Evolutionary conservation across 2,888 invertebrate species (phyloP).

Genomic region (Metacarcinus magister): DNA sequence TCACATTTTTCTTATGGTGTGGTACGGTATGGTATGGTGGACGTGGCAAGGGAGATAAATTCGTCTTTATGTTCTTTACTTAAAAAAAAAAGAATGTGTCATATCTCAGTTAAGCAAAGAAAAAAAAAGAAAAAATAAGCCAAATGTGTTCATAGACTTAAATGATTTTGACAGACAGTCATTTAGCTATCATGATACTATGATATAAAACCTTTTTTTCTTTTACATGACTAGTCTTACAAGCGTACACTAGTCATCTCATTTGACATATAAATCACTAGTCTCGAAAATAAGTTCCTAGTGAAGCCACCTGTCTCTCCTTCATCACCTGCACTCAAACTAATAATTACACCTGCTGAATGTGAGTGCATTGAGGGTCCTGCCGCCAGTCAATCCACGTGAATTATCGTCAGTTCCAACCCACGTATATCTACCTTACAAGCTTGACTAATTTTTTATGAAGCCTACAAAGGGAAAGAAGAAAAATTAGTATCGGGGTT

Average conservation of each 20-base stretch:
- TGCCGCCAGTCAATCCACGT: background rate
- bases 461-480: background rate
- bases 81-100: background rate
- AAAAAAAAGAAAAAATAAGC: background rate
- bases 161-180: background rate
- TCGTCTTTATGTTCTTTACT: background rate
- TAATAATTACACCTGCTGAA: background rate
- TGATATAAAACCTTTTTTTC: background rate
- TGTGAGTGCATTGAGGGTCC: background rate
- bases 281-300: background rate
- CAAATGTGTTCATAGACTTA: background rate
- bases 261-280: background rate
- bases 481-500: background rate
- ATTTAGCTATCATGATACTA: background rate
- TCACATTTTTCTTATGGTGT: background rate
- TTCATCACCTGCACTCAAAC: background rate
- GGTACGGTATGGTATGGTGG: background rate
- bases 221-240: background rate
- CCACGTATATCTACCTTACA: background rate
- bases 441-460: background rate
- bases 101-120: too few species aligned
- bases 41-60: background rate
- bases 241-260: background rate
- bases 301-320: background rate
- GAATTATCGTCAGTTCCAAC: background rate